phyloP scores from a whole-genome alignment of 2,797 vertebrate genomes.

The Adrianichthys oophorus region DNA sequence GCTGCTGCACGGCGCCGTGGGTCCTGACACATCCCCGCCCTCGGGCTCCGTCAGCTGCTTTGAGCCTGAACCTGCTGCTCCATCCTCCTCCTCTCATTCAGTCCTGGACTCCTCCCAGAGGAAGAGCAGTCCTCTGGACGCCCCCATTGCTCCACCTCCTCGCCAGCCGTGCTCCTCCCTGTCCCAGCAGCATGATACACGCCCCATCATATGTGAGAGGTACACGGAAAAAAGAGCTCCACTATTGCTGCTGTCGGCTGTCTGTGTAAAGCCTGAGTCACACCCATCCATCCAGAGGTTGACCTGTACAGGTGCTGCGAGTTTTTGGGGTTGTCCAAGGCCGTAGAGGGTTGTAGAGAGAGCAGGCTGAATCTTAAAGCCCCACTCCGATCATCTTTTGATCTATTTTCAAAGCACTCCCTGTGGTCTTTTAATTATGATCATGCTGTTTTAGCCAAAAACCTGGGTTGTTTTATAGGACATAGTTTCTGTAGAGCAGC shows the following conservation, averaged over 20 bases:
- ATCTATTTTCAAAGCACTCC: no score
- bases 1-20: slow-evolving; percentile 84
- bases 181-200: slow-evolving; percentile 83
- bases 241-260: background rate
- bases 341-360: no score
- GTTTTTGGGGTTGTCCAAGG: no score
- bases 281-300: no score
- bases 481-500: no score
- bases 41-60: slow-evolving; percentile 40
- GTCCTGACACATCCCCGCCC: slow-evolving; percentile 77
- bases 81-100: slow-evolving; percentile 63
- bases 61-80: slow-evolving; percentile 74
- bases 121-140: slow-evolving; percentile 81
- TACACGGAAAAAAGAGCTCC: slow-evolving; percentile 55
- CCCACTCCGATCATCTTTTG: no score
- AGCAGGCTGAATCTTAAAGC: no score
- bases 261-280: background rate
- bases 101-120: slow-evolving; percentile 76
- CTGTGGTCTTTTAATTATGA: no score
- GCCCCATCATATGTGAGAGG: slow-evolving; percentile 95
- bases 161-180: slow-evolving; percentile 97
- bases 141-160: slow-evolving; percentile 90
- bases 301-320: no score
- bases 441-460: no score
- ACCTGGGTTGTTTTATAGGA: no score